Evolutionary conservation across 37 sponge, comb jelly and placozoan genomes (phyloP).

Genomic region (Oscarella lobularis): DNA sequence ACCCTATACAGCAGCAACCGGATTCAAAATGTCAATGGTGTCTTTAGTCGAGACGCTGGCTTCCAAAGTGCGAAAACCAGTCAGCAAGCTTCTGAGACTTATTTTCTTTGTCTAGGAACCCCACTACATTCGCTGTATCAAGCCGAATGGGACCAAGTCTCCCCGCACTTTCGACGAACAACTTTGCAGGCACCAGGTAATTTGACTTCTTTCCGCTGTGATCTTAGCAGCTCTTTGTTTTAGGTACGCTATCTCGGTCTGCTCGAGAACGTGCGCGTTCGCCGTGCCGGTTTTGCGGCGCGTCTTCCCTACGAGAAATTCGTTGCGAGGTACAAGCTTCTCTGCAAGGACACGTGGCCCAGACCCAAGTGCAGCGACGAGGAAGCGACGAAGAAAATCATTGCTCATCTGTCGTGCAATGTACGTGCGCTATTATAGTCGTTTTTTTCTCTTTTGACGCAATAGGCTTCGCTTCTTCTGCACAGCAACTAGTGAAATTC

Average conservation of each 20-base stretch:
- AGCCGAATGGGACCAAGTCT: constrained; percentile 43
- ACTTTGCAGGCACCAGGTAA: constrained; percentile 46
- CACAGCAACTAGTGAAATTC: constrained; percentile 25
- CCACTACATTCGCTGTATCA: constrained; percentile 56
- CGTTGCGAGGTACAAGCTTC: constrained; percentile 50
- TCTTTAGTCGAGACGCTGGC: constrained; percentile 33
- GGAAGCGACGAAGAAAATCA: constrained; percentile 21
- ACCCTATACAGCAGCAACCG: constrained; percentile 47
- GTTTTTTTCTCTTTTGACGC: background rate
- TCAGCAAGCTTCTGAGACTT: too few species aligned
- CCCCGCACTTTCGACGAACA: constrained; percentile 29
- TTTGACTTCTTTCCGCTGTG: background rate
- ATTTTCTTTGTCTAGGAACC: too few species aligned
- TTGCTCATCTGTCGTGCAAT: constrained; percentile 14
- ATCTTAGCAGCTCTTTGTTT: background rate
- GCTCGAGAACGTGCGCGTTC: constrained; percentile 56
- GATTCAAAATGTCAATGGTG: constrained; percentile 53
- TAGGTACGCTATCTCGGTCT: constrained; percentile 56
- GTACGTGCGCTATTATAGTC: too few species aligned
- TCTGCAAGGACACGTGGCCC: constrained; percentile 24
- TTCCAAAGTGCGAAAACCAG: constrained; percentile 31
- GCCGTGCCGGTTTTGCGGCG: constrained; percentile 50
- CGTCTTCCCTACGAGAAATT: constrained; percentile 40
- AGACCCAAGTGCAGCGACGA: background rate
- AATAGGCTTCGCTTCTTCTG: background rate